These are phyloP conservation scores for Tigriopus japonicus DNA, from an alignment of 1,140 invertebrate species.

Conservation along the genomic window DNA sequence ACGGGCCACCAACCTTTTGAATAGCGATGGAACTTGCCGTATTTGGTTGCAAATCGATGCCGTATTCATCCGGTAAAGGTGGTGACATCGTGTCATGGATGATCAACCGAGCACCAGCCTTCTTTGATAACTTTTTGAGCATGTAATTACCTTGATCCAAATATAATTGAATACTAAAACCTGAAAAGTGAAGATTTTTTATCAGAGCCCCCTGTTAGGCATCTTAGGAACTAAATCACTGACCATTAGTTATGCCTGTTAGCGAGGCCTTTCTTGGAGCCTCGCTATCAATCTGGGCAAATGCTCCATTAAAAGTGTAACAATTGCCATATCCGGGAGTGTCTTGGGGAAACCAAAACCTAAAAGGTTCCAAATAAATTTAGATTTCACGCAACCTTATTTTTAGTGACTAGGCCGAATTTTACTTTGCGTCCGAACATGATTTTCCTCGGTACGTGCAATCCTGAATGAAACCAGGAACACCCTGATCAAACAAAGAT, in stretches of 20 bases:
- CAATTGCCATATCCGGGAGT: background rate
- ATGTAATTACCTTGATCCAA: background rate
- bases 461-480: no score
- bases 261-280: background rate
- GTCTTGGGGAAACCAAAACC: background rate
- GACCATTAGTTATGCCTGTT: background rate
- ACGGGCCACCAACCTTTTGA: background rate
- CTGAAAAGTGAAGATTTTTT: background rate
- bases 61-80: background rate
- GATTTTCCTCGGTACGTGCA: no score
- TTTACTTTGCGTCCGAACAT: no score
- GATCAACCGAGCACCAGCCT: background rate
- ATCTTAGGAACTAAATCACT: no score
- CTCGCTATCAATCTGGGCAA: background rate
- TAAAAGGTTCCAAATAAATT: background rate
- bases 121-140: background rate
- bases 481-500: no score
- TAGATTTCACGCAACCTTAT: no score
- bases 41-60: background rate
- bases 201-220: no score
- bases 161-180: background rate
- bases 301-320: background rate
- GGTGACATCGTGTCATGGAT: background rate
- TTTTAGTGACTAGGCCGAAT: no score
- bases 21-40: background rate